Evolutionary conservation across 2,797 vertebrate genomes (phyloP), one percentile per base, ranked within the genome.

Genomic region (Bradypodion pumilum): DNA sequence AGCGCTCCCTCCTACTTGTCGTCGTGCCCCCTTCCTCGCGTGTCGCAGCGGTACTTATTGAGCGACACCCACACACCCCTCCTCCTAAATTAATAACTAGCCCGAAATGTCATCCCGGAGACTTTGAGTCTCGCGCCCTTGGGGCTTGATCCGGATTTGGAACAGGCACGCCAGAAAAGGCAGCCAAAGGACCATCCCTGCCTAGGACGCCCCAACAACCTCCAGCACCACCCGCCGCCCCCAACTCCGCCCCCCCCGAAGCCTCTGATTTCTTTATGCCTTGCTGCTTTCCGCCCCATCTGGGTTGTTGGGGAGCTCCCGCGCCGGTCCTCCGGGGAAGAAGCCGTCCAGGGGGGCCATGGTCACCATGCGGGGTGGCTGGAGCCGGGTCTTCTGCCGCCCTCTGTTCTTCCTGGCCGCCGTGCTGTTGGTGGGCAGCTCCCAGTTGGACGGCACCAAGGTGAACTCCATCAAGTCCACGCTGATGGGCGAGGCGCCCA

Each of bases 381-480:
- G 97, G 97, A 96, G 91, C 94, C 94, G 94, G 96, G 96, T 97
- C 92, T 96, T 96, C 96, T 96, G 96, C 94, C 97, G 97, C 93
- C 95, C 95, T 92, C 92, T 98, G 89, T 92, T 98, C 93, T 94
- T 98, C 91, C 95, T 99, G 89, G 94, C 97, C 89, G 96, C 97
- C 80, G 92, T 96, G 69, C 94, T 98, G 92, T 95, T 97, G 94
- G 96, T 96, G 93, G 97, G 96, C 37, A 96, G 97, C 91, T 95
- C 97, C 85, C 98, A 97, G 93, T 95, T 95, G 86, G 97, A 97
- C 93, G 94, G 95, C 92, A 95, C 97, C 75, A 98, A 98, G 93
- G 97, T 96, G 92, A 99, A 99, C 96, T 97, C 98, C 92, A 99
- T 99, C 96, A 98, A 98, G 94, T 97, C 98, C n/a, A 95, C 95